A percentile compares a stretch with the other conserved stretches of the same genome.
These are phyloP conservation scores for Hyaena hyaena DNA, from an alignment of 2,113 vertebrate genomes.

Conservation along the genomic window DNA sequence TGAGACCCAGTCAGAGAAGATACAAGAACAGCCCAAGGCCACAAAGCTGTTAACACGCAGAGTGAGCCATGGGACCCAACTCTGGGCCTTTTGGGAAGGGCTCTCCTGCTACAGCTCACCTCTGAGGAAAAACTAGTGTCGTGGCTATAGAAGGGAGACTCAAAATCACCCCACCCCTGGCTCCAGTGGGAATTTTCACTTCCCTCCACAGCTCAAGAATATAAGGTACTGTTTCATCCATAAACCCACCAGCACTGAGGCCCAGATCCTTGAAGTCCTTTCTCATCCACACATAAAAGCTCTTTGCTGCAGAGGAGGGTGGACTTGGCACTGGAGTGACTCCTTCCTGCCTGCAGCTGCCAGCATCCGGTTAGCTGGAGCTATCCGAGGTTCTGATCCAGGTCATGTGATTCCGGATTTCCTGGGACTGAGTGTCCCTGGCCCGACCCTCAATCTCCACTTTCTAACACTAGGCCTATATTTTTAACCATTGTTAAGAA, in stretches of 20 bases:
- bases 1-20: neutral
- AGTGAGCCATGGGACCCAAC: neutral
- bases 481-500: slow-evolving; percentile 1
- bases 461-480: neutral
- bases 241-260: neutral
- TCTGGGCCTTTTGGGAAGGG: neutral
- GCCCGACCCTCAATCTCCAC: neutral
- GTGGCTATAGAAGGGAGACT: neutral
- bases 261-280: neutral
- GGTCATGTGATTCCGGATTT: neutral
- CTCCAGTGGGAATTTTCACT: neutral
- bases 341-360: neutral
- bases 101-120: neutral
- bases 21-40: neutral
- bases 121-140: neutral
- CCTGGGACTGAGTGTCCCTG: neutral
- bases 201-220: neutral
- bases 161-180: neutral
- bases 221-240: neutral
- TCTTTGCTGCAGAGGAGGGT: slow-evolving; percentile 7
- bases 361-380: slow-evolving; percentile 45
- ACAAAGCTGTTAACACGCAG: neutral
- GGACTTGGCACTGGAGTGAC: neutral
- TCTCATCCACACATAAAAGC: neutral
- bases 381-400: slow-evolving; percentile 75